Evolutionary conservation across 1,140 invertebrate species (phyloP).

Genomic region (Oppia nitens): DNA sequence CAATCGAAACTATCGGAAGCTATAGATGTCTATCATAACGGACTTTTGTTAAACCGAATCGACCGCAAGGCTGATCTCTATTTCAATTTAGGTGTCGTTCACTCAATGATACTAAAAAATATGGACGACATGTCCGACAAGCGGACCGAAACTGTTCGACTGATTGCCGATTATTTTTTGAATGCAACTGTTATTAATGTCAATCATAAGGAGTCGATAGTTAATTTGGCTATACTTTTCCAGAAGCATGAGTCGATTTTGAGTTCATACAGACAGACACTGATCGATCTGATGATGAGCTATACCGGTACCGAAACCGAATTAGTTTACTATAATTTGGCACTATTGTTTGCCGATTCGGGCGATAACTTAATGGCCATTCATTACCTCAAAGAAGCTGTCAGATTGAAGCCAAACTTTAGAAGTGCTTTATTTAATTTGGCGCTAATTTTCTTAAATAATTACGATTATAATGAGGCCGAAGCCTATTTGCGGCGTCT

Average conservation of each 20-base stretch:
- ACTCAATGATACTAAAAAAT: not conserved
- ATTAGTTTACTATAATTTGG: constrained; percentile 4
- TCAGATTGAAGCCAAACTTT: constrained; percentile 34
- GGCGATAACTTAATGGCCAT: not conserved
- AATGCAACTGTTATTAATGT: constrained; percentile 2
- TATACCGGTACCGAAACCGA: not conserved
- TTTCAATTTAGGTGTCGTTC: constrained; percentile 6
- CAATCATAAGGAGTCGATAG: constrained; percentile 4
- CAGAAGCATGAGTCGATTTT: not conserved
- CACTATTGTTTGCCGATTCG: not conserved
- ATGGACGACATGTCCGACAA: not conserved
- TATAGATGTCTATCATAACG: not conserved
- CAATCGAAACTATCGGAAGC: not conserved
- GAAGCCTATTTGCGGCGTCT: constrained; percentile 79
- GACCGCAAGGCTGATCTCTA: not conserved
- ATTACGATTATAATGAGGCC: constrained; percentile 67
- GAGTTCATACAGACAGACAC: not conserved
- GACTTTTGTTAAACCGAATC: not conserved
- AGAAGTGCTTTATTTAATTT: constrained; percentile 85
- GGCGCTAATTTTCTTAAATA: constrained; percentile 70
- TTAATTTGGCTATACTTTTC: constrained; percentile 10
- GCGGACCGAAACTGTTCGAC: not conserved
- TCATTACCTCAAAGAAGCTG: constrained; percentile 1
- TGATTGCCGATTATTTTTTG: constrained; percentile 4
- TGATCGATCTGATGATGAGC: not conserved